A percentile compares a stretch with the other conserved stretches of the same genome.
Evolutionary conservation across 2,888 invertebrate species (phyloP).

Genomic region (Scrobipalpa costella): DNA sequence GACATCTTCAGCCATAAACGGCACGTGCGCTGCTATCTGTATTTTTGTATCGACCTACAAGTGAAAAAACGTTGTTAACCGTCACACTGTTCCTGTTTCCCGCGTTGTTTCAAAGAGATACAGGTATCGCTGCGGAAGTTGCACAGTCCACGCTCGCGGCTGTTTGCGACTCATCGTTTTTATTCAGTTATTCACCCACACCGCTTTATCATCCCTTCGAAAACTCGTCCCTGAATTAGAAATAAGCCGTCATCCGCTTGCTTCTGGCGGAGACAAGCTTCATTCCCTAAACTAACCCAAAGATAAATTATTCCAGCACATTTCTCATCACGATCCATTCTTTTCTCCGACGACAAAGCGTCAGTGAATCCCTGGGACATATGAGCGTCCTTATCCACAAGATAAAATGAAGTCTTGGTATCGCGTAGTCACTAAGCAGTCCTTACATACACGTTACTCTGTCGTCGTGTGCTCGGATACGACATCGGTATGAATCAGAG

Average conservation of each 20-base stretch:
- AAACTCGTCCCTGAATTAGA: constrained; percentile 68
- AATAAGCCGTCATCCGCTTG: constrained; percentile 64
- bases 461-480: constrained; percentile 47
- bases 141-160: constrained; percentile 31
- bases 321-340: constrained; percentile 73
- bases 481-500: constrained; percentile 69
- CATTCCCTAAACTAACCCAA: constrained; percentile 67
- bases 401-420: constrained; percentile 64
- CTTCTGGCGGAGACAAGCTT: constrained; percentile 60
- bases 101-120: constrained; percentile 43
- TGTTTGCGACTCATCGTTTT: constrained; percentile 60
- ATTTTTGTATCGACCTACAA: constrained; percentile 64
- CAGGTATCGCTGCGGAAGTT: constrained; percentile 47
- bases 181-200: constrained; percentile 66
- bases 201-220: constrained; percentile 59
- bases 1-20: constrained; percentile 69
- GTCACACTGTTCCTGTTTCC: constrained; percentile 51
- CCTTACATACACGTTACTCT: constrained; percentile 37
- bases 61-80: constrained; percentile 63
- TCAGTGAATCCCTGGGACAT: constrained; percentile 67
- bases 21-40: constrained; percentile 67
- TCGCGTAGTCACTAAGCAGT: constrained; percentile 61
- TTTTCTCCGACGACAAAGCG: constrained; percentile 69
- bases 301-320: constrained; percentile 75
- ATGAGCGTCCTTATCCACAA: constrained; percentile 67